phyloP scores from a whole-genome alignment of 2,797 vertebrate species.

The Sebastes iracundus region DNA sequence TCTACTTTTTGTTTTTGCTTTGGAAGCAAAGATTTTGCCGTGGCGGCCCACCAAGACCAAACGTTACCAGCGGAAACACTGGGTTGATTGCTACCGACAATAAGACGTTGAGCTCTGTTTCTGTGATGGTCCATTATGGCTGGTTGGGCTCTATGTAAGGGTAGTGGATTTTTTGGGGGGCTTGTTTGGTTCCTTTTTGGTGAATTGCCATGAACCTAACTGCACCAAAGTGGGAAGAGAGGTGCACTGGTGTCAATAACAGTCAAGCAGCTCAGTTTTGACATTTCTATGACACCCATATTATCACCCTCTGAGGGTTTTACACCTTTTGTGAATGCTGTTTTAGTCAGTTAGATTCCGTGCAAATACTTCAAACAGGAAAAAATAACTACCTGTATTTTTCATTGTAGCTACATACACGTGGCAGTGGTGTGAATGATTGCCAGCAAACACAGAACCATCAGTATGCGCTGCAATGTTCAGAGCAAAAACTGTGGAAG shows the following conservation, averaged over 20 bases:
- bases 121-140: neutral
- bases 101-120: neutral
- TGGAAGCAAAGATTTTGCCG: too few relatives aligned
- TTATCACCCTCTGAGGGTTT: neutral
- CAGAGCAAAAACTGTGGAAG: constrained; percentile 33
- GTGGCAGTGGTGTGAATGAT: constrained; percentile 2
- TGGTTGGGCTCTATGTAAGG: neutral
- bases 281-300: neutral
- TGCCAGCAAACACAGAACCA: constrained; percentile 3
- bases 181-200: neutral
- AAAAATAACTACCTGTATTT: neutral
- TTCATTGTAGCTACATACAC: neutral
- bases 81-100: neutral
- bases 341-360: neutral
- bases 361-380: neutral
- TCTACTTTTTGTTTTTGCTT: too few relatives aligned
- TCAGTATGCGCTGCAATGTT: constrained; percentile 23
- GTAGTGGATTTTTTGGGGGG: neutral
- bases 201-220: neutral
- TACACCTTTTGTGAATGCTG: neutral
- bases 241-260: neutral
- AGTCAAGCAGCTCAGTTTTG: neutral
- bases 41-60: neutral
- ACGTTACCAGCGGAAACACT: neutral
- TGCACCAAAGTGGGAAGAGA: neutral